These are phyloP conservation scores for Micrastur ruficollis DNA, from an alignment of 2,797 vertebrate genomes.

Conservation along the genomic window DNA sequence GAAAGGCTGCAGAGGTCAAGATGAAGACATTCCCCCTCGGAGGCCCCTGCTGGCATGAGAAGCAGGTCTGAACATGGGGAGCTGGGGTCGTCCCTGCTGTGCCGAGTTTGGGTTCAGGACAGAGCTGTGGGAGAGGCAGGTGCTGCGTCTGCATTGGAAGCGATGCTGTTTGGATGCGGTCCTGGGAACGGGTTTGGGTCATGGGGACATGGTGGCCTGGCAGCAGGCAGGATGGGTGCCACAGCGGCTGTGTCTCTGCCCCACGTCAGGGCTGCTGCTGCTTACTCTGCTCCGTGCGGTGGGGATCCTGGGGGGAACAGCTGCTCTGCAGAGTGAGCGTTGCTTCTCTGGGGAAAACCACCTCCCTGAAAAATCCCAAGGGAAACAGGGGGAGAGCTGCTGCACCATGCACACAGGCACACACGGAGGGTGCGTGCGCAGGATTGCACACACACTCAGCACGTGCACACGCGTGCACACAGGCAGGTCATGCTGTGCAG, in stretches of 20 bases:
- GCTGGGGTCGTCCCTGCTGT: background rate
- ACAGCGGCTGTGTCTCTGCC: background rate
- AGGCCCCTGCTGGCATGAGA: background rate
- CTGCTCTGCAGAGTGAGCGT: rapidly evolving
- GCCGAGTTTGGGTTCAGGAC: rapidly evolving
- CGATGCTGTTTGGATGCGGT: rapidly evolving
- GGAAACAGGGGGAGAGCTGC: background rate
- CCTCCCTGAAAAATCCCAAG: background rate
- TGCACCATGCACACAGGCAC: rapidly evolving
- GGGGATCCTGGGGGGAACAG: background rate
- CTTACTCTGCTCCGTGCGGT: background rate
- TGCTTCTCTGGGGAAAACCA: background rate
- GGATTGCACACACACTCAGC: background rate
- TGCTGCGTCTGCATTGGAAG: background rate
- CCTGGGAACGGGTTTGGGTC: background rate
- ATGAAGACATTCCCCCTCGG: rapidly evolving
- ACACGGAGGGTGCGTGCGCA: rapidly evolving
- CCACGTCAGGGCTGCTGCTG: background rate
- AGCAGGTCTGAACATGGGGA: background rate
- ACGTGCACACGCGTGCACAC: rapidly evolving
- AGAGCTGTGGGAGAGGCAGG: background rate
- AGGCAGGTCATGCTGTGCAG: rapidly evolving
- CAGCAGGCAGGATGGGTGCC: background rate
- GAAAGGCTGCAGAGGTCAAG: background rate
- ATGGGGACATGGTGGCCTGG: rapidly evolving